Conservation (phyloP, 2,797 vertebrate genomes). For the Pangasius mekongensis region DNA sequence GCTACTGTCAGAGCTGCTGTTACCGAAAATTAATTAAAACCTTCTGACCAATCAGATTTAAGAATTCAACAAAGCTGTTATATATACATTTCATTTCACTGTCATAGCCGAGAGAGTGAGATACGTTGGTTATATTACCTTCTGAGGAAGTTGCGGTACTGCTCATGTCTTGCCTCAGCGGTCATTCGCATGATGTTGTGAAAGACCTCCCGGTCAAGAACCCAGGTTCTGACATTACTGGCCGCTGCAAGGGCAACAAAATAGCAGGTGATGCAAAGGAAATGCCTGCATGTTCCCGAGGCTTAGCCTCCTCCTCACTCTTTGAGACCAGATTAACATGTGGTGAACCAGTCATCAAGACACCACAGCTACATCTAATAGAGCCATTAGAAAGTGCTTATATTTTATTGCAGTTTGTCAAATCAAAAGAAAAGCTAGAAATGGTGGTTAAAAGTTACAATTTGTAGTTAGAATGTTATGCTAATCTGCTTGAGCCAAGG, state of each 20-base stretch:
- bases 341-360: constrained; percentile 21
- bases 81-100: neutral
- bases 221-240: constrained; percentile 87
- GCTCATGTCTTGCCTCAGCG: constrained; percentile 86
- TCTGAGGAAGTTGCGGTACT: constrained; percentile 89
- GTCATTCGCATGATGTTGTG: constrained; percentile 95
- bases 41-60: neutral
- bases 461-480: neutral
- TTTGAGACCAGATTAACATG: constrained; percentile 29
- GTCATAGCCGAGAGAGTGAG: neutral
- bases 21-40: neutral
- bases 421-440: constrained; percentile 5
- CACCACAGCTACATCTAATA: constrained; percentile 50
- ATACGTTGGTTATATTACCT: constrained; percentile 69
- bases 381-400: neutral
- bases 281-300: constrained; percentile 8
- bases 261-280: constrained; percentile 40
- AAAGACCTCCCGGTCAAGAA: constrained; percentile 91
- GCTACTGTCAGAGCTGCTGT: neutral
- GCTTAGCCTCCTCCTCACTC: constrained; percentile 16
- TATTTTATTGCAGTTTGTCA: constrained; percentile 12
- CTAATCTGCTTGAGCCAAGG: neutral
- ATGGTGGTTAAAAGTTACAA: neutral
- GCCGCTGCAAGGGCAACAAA: constrained; percentile 76
- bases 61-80: neutral